Evolutionary conservation across 2,113 vertebrate species (phyloP).

Genomic region (Xenus cinereus): DNA sequence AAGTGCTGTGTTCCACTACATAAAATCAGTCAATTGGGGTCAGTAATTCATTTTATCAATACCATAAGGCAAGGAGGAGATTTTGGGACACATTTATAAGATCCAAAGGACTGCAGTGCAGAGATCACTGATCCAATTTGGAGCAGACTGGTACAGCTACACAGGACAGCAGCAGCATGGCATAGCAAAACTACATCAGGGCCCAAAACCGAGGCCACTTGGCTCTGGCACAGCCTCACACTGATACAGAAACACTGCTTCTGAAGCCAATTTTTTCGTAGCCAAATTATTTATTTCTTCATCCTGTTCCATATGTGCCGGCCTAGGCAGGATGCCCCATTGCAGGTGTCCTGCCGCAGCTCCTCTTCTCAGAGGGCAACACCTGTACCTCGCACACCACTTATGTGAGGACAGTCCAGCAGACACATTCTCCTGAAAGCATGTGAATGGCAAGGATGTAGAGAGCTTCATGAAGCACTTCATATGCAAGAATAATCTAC

Average conservation of each 20-base stretch:
- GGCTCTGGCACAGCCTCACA: background rate
- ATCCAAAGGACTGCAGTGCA: background rate
- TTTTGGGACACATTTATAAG: background rate
- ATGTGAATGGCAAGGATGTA: background rate
- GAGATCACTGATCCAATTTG: background rate
- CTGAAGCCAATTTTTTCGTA: background rate
- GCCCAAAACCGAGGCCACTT: background rate
- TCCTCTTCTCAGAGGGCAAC: background rate
- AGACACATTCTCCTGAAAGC: background rate
- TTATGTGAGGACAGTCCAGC: fast-evolving
- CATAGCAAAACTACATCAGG: background rate
- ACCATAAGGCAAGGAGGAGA: background rate
- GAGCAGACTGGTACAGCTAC: background rate
- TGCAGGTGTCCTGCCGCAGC: background rate
- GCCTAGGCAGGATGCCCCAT: background rate
- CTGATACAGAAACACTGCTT: background rate
- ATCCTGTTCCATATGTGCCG: background rate
- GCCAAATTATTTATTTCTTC: background rate
- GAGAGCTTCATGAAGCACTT: background rate
- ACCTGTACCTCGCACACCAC: fast-evolving
- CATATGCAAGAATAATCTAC: background rate
- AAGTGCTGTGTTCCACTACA: background rate
- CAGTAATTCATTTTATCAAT: background rate
- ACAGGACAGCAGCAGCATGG: fast-evolving
- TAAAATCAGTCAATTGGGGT: fast-evolving